phyloP scores from a whole-genome alignment of 30 jellyfish, hydroid and myxozoan species.

The Turritopsis dohrnii region DNA sequence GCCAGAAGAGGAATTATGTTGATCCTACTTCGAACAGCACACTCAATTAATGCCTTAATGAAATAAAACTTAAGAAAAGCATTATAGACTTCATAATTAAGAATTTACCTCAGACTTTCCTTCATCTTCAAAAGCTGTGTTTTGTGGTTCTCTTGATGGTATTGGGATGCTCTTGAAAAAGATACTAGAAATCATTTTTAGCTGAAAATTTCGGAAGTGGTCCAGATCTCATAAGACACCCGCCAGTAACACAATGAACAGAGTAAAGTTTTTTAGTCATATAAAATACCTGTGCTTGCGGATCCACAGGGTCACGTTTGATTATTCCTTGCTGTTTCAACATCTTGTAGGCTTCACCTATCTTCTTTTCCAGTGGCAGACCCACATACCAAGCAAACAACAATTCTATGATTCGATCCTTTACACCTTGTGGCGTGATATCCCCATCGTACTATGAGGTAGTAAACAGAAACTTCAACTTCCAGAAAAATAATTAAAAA shows the following conservation, averaged over 20 bases:
- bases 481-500: background rate
- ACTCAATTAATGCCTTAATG: too few species aligned
- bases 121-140: constrained; percentile 84
- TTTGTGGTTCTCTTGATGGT: constrained; percentile 36
- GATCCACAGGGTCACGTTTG: constrained; percentile 67
- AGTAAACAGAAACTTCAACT: background rate
- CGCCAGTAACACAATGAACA: too few species aligned
- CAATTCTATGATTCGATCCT: constrained; percentile 47
- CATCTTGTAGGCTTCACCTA: constrained; percentile 84
- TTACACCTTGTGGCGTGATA: constrained; percentile 68
- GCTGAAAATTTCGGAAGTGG: background rate
- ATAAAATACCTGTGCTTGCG: constrained; percentile 37
- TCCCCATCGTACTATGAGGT: constrained; percentile 67
- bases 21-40: too few species aligned
- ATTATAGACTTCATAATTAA: too few species aligned
- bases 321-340: constrained; percentile 89
- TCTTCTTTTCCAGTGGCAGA: constrained; percentile 66
- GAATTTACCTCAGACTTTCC: constrained; percentile 74
- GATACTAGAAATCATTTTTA: background rate
- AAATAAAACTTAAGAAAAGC: too few species aligned
- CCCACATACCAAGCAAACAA: constrained; percentile 70
- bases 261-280: too few species aligned
- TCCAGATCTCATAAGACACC: too few species aligned
- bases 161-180: constrained; percentile 5
- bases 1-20: too few species aligned